Evolutionary conservation across 2,888 invertebrate species (phyloP).

Genomic region (Crematogaster levior): DNA sequence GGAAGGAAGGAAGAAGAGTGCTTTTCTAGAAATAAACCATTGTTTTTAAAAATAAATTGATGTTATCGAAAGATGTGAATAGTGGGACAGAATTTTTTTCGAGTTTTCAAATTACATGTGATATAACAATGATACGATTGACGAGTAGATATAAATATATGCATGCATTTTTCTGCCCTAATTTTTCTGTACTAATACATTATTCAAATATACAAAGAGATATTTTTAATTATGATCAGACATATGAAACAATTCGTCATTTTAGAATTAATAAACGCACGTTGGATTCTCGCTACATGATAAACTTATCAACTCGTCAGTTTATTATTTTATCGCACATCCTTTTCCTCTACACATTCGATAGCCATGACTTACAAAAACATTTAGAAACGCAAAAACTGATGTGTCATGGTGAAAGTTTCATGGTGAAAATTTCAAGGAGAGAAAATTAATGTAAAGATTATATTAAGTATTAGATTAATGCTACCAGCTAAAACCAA

Average conservation of each 20-base stretch:
- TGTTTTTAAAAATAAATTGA: background rate
- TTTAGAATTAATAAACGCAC: background rate
- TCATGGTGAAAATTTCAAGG: background rate
- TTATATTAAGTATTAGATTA: background rate
- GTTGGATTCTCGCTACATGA: slow-evolving; percentile 18
- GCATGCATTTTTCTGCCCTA: background rate
- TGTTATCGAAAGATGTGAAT: background rate
- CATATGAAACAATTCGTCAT: background rate
- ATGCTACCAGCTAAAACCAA: background rate
- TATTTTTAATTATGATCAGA: background rate
- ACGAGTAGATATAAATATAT: background rate
- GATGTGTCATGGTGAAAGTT: background rate
- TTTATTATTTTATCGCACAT: slow-evolving; percentile 74
- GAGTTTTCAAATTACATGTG: too few relatives aligned
- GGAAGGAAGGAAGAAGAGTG: background rate
- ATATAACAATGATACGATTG: background rate
- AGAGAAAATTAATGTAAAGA: background rate
- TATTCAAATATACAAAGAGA: background rate
- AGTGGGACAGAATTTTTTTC: background rate
- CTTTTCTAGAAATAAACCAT: background rate
- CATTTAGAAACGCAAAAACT: slow-evolving; percentile 6
- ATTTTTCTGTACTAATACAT: background rate
- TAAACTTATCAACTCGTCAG: slow-evolving; percentile 63
- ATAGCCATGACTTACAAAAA: slow-evolving; percentile 24
- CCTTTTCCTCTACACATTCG: slow-evolving; percentile 76